Evolutionary conservation across 2,113 vertebrate genomes (phyloP).

Genomic region (Hystrix cristata): DNA sequence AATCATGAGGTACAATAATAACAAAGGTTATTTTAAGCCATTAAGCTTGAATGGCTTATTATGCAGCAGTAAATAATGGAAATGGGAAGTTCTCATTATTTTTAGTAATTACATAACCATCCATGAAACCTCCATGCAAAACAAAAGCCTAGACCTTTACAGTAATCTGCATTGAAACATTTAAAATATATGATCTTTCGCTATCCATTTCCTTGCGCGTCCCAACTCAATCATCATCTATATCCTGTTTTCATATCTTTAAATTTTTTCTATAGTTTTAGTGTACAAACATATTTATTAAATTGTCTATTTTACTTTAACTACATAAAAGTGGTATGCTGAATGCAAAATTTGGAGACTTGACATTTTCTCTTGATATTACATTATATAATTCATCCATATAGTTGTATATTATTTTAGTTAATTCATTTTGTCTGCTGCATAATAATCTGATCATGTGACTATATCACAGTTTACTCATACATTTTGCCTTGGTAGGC

Average conservation of each 20-base stretch:
- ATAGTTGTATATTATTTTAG: not conserved
- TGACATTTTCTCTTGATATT: not conserved
- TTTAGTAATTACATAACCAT: not conserved
- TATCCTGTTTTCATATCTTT: not conserved
- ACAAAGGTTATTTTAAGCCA: not conserved
- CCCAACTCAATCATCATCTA: not conserved
- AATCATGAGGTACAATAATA: not conserved
- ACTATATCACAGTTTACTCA: not conserved
- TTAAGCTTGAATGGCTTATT: not conserved
- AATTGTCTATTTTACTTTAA: conserved; percentile 20
- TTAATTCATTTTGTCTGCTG: not conserved
- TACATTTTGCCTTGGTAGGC: not conserved
- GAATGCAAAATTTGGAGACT: not conserved
- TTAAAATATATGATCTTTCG: not conserved
- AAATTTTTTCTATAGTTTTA: not conserved
- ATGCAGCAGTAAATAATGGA: not conserved
- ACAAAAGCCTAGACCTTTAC: not conserved
- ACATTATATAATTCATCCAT: not conserved
- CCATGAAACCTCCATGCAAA: not conserved
- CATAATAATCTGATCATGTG: not conserved
- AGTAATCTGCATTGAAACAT: not conserved
- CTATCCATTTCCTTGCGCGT: not conserved
- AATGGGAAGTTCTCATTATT: not conserved
- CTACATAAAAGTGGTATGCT: not conserved
- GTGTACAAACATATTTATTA: not conserved